phyloP scores from a whole-genome alignment of 2,113 vertebrate species.

The Paedocypris sp. region DNA sequence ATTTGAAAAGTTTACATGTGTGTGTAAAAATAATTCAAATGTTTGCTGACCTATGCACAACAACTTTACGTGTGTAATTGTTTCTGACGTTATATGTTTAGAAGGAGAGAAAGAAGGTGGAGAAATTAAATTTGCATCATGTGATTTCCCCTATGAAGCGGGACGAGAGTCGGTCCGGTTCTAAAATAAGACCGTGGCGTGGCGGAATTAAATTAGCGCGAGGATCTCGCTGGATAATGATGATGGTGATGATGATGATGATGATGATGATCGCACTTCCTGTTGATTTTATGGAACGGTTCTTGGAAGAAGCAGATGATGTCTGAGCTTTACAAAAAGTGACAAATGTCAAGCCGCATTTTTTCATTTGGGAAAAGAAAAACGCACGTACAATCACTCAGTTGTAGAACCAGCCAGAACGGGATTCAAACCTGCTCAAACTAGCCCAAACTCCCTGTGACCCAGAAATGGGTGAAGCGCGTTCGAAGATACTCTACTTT shows the following conservation, averaged over 20 bases:
- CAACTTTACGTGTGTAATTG: constrained; percentile 16
- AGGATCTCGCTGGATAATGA: constrained; percentile 40
- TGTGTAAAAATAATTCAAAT: no score
- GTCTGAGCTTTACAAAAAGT: constrained; percentile 2
- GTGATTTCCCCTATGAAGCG: background rate
- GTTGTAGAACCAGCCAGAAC: no score
- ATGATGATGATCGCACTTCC: constrained; percentile 33
- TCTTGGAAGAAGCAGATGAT: constrained; percentile 19
- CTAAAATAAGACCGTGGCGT: constrained; percentile 50
- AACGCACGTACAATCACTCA: no score
- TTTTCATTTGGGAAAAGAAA: no score
- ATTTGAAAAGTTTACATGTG: no score
- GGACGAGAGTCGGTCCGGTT: constrained; percentile 31
- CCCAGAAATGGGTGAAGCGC: no score
- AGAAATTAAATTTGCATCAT: constrained; percentile 33
- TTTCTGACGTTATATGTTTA: constrained; percentile 16
- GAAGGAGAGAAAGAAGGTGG: background rate
- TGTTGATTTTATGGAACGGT: constrained; percentile 36
- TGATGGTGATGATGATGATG: constrained; percentile 42
- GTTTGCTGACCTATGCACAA: no score
- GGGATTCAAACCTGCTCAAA: no score
- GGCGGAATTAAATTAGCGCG: constrained; percentile 47
- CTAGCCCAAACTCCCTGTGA: no score
- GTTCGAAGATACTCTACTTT: no score
- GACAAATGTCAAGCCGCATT: no score